Base-by-base conservation (phyloP, 2,113 vertebrate species). In the Tachysurus vachellii region DNA sequence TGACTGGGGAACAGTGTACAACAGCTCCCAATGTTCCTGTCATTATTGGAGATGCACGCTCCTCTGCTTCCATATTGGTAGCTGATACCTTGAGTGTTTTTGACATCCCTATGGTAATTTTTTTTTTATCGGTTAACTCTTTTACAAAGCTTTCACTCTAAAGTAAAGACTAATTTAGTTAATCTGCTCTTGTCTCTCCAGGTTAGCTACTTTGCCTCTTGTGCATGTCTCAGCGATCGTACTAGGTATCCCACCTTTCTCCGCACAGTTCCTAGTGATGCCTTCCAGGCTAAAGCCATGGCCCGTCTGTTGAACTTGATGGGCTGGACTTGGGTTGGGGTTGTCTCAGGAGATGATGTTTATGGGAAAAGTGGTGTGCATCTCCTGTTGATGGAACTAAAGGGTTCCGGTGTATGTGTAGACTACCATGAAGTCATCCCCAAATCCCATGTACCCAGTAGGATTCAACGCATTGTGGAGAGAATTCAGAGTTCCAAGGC, bases 11-110 rank as follows among this genome's bases (percentile, higher is more conserved):
- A 66, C 81, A 86, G 54, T 93, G 92, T 64, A 77, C 42, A 31
- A 47, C 21, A 14, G n/a, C 64, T 66, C 71, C 91, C 16, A 28
- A 61, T 3, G 88, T 91, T 2, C 90, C 92, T 47, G 90, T 91
- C 42, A 93, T 93, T 77, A 89, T 94, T 53, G 92, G 91, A 5
- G 93, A 93, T 54, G 82, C 88, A 36, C 75, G 82, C 28, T 92
- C 91, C 16, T 93, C 91, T 59, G 84, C 85, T 0, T 93, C 92
- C 9, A 91, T 93, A 64, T 90, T 91, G 50, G 86, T 94, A 36
- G 87, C 93, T 84, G 90, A 91, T 80, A 90, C 91, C 1, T 88
- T 92, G 19, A 86, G 91, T 31, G 88, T 93, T 82, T 94, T 94
- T 91, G 88, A 88, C 54, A 89, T 92, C n/a, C 93, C 93, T 62